Base-by-base conservation (phyloP, 2,888 invertebrate species). In the Meteorus cinctellus region DNA sequence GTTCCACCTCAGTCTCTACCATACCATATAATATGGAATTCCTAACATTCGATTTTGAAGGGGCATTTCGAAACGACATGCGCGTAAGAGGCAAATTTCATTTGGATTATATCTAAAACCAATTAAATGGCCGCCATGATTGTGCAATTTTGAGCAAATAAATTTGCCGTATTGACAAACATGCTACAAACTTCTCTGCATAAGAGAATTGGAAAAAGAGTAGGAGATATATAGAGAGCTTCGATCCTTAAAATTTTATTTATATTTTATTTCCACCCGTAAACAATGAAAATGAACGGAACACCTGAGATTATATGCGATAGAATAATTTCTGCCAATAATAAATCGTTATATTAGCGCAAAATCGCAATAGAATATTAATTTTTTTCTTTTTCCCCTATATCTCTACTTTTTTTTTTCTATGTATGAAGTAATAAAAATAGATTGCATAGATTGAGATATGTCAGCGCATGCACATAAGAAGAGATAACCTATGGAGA, bases 391-490 rank as follows among this genome's bases (percentile, higher is more conserved):
- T 77, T 77, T 75, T 2, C 75, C 41, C 72, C 78, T 78, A 71
- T 74, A 41, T 41, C 41, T 6, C 41, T 41, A 74, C 76, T 76
- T 79, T 80, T 66, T 75, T 78, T 73, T 70, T 74, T 75, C 77
- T 82, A 81, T 84, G 85, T 78, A 81, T 87, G 83, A 82, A 88
- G 88, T 89, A 89, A 88, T 88, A 89, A 89, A 89, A 89, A 89
- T 89, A 89, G 88, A 89, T 89, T 87, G 88, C 88, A 86, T 88
- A 87, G 87, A 87, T 87, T 86, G 86, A 87, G 86, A 89, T 65
- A 36, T 36, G 24, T 34, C 85, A 81, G 80, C 87, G 85, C 86
- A 88, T 88, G 87, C 87, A 86, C 84, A 84, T 87, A 87, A 82
- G 79, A 80, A 83, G 84, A 85, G 79, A 80, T 82, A 84, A 82